Base-by-base conservation (phyloP, 2,888 invertebrate genomes). In the Scaptomyza parva region DNA sequence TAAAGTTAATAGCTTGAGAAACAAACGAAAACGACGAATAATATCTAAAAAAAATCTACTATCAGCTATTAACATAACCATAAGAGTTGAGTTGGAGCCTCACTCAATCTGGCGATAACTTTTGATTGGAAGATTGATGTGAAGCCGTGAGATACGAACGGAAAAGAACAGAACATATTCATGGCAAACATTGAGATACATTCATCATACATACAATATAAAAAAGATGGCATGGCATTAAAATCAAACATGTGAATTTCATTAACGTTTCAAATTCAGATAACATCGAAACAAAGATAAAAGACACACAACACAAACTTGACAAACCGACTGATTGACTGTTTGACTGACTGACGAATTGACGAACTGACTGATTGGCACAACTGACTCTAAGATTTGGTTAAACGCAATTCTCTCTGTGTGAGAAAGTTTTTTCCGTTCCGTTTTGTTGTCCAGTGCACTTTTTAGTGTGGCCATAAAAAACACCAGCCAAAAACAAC, bases 391-490 rank as follows among this genome's bases (percentile, higher is more conserved):
- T n/a, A n/a, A n/a, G n/a, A n/a, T n/a, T 14, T 45, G 26, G 58
- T 6, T 6, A 28, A 17, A 22, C 43, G 41, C 63, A 58, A 61
- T n/a, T n/a, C 24, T 44, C 62, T 75, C 85, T 84, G 85, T 77
- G 87, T 82, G 87, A 81, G 82, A 82, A 82, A 82, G 87, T 84
- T 81, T 77, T 77, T n/a, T n/a, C n/a, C n/a, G n/a, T n/a, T 78
- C 41, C 55, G 65, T 65, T 86, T 80, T 78, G 70, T 79, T 78
- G 80, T 70, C 58, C 81, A 86, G 81, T 82, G 82, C 87, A 86
- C 82, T 75, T 82, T 82, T 82, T 82, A 86, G 82, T 82, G 57
- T 81, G 76, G 60, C 60, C 78, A 82, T 82, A 82, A 82, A 82
- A 82, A 82, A 75, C 59, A 69, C 54, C 71, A 68, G 76, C 57